A percentile compares a stretch with the other conserved stretches of the same genome.
Evolutionary conservation across 35 echinoderm and acorn worm genomes (phyloP).

Genomic region (Hemicentrotus pulcherrimus): DNA sequence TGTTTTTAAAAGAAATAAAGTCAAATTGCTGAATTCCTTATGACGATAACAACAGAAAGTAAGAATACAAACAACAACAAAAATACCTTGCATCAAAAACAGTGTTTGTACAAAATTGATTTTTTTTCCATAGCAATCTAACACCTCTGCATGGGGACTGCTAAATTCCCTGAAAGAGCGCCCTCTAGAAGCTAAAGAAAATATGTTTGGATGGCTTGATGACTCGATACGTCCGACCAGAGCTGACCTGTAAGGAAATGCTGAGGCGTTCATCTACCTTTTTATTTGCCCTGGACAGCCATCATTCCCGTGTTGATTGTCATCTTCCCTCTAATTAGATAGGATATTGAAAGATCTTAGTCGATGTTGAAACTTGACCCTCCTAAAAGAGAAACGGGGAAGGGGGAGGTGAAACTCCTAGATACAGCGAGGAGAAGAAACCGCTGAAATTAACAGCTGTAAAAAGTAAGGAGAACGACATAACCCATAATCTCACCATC

Average conservation of each 20-base stretch:
- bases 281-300: not conserved
- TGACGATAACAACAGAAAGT: not conserved
- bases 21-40: not conserved
- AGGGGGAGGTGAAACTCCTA: not conserved
- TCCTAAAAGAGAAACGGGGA: not conserved
- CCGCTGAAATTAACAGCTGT: conserved; percentile 26
- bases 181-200: not conserved
- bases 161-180: not conserved
- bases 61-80: not conserved
- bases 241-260: not conserved
- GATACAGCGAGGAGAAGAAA: not conserved
- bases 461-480: conserved; percentile 23
- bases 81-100: not conserved
- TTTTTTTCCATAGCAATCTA: not conserved
- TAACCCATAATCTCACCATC: conserved; percentile 25
- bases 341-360: not conserved
- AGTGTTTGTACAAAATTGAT: not conserved
- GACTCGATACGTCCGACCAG: not conserved
- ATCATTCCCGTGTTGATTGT: not conserved
- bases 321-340: not conserved
- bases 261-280: not conserved
- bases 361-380: not conserved
- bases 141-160: not conserved
- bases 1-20: not conserved
- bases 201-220: not conserved